Percentiles rank a stretch among this genome's conserved stretches.
Conservation (phyloP, 1,140 invertebrate species). For the Tetramorium alpestre region DNA sequence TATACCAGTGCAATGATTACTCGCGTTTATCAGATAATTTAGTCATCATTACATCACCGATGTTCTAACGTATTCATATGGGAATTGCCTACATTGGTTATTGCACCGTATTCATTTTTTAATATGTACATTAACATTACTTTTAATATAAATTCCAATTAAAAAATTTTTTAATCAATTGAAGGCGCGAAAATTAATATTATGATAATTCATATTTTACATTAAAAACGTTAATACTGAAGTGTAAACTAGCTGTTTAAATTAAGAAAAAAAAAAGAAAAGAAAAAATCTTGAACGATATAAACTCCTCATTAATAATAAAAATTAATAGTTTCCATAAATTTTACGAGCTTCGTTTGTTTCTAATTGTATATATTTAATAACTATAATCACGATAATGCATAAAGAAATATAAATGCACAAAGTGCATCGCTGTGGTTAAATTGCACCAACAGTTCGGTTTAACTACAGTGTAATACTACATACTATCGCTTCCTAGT, state of each 20-base stretch:
- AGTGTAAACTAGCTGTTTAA: background rate
- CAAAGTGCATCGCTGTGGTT: background rate
- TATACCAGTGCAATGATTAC: background rate
- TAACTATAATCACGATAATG: background rate
- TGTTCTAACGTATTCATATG: background rate
- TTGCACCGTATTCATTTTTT: background rate
- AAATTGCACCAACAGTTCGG: background rate
- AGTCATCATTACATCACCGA: background rate
- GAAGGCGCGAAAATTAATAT: background rate
- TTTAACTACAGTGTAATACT: constrained; percentile 17
- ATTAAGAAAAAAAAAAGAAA: background rate
- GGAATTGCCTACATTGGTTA: background rate
- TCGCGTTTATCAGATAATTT: constrained; percentile 20
- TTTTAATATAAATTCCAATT: background rate
- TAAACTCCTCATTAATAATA: background rate
- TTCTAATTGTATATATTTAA: background rate
- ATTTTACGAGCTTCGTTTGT: background rate
- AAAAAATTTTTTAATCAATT: background rate
- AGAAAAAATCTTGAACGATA: background rate
- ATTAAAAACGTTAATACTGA: background rate
- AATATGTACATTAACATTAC: background rate
- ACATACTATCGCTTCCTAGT: background rate
- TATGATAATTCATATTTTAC: background rate
- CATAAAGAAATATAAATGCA: background rate
- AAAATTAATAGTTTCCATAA: background rate